A percentile compares a stretch with the other conserved stretches of the same genome.
Conservation (phyloP, 1,140 invertebrate species). For the Dreissena polymorpha region DNA sequence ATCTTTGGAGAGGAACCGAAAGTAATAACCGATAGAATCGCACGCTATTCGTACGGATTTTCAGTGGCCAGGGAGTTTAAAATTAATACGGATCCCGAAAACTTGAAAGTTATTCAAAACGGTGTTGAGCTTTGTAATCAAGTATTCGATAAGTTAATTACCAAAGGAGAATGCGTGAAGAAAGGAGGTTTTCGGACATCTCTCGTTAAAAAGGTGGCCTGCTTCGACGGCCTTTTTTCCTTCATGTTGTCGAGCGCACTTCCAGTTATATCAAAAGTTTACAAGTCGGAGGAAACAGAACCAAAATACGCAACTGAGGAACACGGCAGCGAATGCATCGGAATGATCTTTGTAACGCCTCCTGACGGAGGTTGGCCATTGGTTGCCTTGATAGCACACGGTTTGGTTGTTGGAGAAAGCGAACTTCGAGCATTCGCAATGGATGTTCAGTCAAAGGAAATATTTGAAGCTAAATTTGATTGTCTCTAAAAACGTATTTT, state of each 20-base stretch:
- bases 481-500: neutral
- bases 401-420: neutral
- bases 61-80: no score
- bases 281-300: neutral
- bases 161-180: neutral
- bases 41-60: no score
- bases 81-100: no score
- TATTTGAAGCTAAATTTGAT: neutral
- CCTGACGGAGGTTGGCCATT: neutral
- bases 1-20: conserved; percentile 41
- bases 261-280: conserved; percentile 7
- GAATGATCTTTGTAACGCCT: neutral
- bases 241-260: neutral
- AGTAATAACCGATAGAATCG: no score
- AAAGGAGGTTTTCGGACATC: neutral
- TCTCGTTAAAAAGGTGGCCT: neutral
- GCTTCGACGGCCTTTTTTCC: neutral
- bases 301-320: conserved; percentile 11
- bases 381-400: neutral
- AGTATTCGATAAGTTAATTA: neutral
- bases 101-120: neutral
- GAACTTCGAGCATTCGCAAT: neutral
- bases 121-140: neutral
- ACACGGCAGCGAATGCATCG: neutral
- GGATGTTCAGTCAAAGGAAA: neutral